Conservation (phyloP, 2,888 invertebrate species). For the Agelastica alni region DNA sequence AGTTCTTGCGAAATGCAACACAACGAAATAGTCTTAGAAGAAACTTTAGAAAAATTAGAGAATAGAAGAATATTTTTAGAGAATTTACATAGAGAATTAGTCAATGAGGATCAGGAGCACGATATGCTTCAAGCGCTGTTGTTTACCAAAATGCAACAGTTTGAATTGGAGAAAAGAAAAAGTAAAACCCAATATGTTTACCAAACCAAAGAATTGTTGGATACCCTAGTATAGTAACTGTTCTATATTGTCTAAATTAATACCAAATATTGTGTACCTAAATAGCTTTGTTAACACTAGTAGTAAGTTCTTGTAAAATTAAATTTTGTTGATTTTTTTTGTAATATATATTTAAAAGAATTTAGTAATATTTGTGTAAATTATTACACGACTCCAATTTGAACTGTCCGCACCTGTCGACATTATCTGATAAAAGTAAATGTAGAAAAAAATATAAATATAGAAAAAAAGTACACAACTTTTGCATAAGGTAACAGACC, state of each 20-base stretch:
- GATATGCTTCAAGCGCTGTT: constrained; percentile 56
- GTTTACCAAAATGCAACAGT: constrained; percentile 44
- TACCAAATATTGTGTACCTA: constrained; percentile 58
- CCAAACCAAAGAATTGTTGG: constrained; percentile 57
- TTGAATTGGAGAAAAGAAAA: constrained; percentile 29
- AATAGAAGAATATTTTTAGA: constrained; percentile 49
- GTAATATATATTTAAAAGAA: constrained; percentile 32
- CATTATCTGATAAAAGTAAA: too few relatives aligned
- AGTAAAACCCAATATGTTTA: constrained; percentile 45
- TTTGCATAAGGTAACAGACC: too few relatives aligned
- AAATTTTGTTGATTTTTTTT: constrained; percentile 31
- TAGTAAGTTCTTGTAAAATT: constrained; percentile 23
- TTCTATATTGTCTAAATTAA: constrained; percentile 42
- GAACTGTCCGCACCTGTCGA: too few relatives aligned
- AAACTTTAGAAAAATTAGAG: constrained; percentile 52
- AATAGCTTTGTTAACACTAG: constrained; percentile 38
- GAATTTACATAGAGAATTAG: constrained; percentile 50
- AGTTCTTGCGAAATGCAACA: constrained; percentile 57
- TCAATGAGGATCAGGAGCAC: constrained; percentile 53
- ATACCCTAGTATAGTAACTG: constrained; percentile 55
- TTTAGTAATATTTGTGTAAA: too few relatives aligned
- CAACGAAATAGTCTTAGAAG: constrained; percentile 55
- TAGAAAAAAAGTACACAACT: too few relatives aligned
- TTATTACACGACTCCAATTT: too few relatives aligned
- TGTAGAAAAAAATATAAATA: too few relatives aligned